Base-by-base conservation (phyloP, 2,797 vertebrate species). In the Rhinoraja longicauda region DNA sequence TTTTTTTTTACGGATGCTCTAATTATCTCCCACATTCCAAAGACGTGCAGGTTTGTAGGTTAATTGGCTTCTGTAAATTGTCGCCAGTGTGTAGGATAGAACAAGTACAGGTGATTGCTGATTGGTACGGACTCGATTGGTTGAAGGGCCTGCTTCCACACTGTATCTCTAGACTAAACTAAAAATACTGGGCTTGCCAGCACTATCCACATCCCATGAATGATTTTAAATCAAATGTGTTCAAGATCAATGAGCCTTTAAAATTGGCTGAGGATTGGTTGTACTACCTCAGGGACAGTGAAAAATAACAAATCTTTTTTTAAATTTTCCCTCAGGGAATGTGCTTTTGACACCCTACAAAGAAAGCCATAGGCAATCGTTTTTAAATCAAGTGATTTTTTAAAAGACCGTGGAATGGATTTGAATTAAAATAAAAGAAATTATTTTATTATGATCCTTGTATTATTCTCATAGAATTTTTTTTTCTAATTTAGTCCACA, bases 401-500 rank as follows among this genome's bases (percentile, higher is more conserved):
- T 70, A 91, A 91, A 72, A 8, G 26, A 5, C 19, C 24, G 1
- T 17, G 21, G 24, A 53, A 73, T n/a, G 13, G 26, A 75, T 92
- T 92, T 91, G n/a, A 88, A 67, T 64, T 67, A 86, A 36, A 72
- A 17, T 45, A 90, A 75, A 45, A 26, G 24, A 13, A 5, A 53
- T 0, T 13, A 7, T 57, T 91, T 92, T 39, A 92, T 92, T 92
- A n/a, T 92, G 72, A 39, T 75, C 39, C 70, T 57, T 75, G 13
- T 39, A 53, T 90, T 17, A 57, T 84, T 67, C 84, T 88, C 10
- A 9, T 29, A 88, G n/a, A n/a, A 88, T n/a, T n/a, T n/a, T n/a
- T n/a, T n/a, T n/a, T n/a, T 73, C 17, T n/a, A 91, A 91, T 91
- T 91, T 91, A 53, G 21, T 57, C 39, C 45, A 75, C 36, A 92